Conservation (phyloP, 2,888 invertebrate genomes). For the Sepioteuthis lessoniana region DNA sequence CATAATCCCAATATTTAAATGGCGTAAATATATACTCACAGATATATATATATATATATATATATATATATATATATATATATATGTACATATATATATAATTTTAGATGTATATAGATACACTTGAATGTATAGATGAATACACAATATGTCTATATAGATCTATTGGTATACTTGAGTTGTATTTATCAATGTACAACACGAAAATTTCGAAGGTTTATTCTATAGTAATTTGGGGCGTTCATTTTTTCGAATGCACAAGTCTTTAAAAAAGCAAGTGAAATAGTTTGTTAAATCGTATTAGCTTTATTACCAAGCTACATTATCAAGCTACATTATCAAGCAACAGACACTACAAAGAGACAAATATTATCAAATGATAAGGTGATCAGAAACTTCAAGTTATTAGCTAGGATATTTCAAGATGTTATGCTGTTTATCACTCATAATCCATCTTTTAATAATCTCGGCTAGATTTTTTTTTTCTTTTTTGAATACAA, state of each 20-base stretch:
- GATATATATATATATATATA: background rate
- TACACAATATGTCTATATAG: background rate
- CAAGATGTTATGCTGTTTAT: background rate
- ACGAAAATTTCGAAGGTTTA: background rate
- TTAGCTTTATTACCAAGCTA: background rate
- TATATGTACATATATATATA: background rate
- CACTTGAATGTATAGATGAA: too few species aligned
- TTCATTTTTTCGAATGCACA: background rate
- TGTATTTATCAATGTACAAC: background rate
- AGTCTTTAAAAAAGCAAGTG: background rate
- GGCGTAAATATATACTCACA: background rate
- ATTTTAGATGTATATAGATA: background rate
- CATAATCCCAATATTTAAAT: background rate
- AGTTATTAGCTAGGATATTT: constrained; percentile 4
- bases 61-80: background rate
- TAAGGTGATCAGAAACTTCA: constrained; percentile 33
- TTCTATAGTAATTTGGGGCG: background rate
- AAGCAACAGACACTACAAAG: background rate
- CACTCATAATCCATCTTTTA: background rate
- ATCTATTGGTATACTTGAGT: background rate
- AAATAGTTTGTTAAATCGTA: background rate
- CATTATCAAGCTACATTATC: background rate
- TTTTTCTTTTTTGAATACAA: too few species aligned
- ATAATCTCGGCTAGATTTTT: background rate
- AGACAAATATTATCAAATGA: background rate